Base-by-base conservation (phyloP, 2,888 invertebrate genomes). In the Zeuzera pyrina region DNA sequence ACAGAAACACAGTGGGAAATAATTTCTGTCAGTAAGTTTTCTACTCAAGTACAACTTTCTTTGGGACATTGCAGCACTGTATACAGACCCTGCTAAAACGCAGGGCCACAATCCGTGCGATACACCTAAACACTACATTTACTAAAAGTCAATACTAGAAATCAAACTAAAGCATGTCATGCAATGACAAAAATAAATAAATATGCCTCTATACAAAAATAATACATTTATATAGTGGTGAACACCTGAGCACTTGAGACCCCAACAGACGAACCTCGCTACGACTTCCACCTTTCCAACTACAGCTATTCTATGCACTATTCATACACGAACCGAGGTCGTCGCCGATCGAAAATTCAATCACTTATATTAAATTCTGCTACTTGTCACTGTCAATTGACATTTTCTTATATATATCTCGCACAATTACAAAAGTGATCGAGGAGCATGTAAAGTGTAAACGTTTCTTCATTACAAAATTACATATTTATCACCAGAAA, bases 141-240 rank as follows among this genome's bases (percentile, higher is more conserved):
- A 61, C 79, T 79, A 81, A 49, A 61, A 60, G 56, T 61, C 57
- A 58, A 59, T 57, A 70, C 69, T 69, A 52, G 53, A 55, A 65
- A 60, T 57, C 51, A 61, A 76, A 68, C 73, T 73, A 74, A 66
- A 23, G 24, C 15, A 15, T 8, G 52, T 69, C 66, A 62, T 64
- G 52, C 52, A 64, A 64, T 51, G 57, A 59, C 55, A 64, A 67
- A 69, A 79, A 79, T 77, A 81, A 79, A 81, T 79, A 79, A 74
- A 77, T 79, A 78, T 73, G 71, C 69, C 64, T 78, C 76, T 79
- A 77, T 79, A 79, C 69, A 79, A 78, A 78, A 79, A 77, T 76
- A 77, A 78, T 65, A 65, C 67, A 70, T 72, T 69, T 68, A 65
- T 59, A 46, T 66, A 53, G 65, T 62, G 68, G 68, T 77, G 78